Percentiles rank a stretch among this genome's conserved stretches.
These are phyloP conservation scores for Stenotaenia linearis DNA, from an alignment of 2,888 invertebrate species.

Conservation along the genomic window DNA sequence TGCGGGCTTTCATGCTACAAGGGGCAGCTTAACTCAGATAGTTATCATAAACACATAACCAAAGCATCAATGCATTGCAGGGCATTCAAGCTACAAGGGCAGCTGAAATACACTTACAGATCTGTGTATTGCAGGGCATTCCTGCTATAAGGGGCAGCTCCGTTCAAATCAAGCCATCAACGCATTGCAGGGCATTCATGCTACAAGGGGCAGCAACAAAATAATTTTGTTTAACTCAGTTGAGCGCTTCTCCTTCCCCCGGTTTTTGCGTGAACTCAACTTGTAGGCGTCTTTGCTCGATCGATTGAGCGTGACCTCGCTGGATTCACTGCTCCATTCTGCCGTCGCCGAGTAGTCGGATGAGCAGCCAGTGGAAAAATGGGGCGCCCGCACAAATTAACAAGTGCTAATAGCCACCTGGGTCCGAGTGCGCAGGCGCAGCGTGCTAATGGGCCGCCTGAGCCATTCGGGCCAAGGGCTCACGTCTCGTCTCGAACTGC, in stretches of 20 bases:
- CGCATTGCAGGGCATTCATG: too few relatives aligned
- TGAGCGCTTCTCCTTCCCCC: background rate
- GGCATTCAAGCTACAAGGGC: too few relatives aligned
- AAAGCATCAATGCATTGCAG: too few relatives aligned
- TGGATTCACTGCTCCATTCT: background rate
- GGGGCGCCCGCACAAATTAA: constrained; percentile 19
- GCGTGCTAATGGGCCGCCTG: constrained; percentile 14
- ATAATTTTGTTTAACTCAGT: too few relatives aligned
- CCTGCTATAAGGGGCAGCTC: too few relatives aligned
- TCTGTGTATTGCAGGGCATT: too few relatives aligned
- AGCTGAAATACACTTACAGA: too few relatives aligned
- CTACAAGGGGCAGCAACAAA: too few relatives aligned
- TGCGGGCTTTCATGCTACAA: too few relatives aligned
- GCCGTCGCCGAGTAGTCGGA: constrained; percentile 15
- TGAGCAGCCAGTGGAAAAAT: constrained; percentile 19
- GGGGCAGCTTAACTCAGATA: too few relatives aligned
- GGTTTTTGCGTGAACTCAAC: background rate
- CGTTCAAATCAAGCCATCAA: too few relatives aligned
- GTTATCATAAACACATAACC: too few relatives aligned
- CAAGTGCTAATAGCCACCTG: constrained; percentile 19
- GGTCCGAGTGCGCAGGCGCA: constrained; percentile 15
- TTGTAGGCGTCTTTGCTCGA: constrained; percentile 1
- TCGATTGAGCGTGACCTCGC: constrained; percentile 19
- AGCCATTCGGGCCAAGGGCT: constrained; percentile 14
- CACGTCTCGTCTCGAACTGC: constrained; percentile 1